Evolutionary conservation across 2,888 invertebrate species (phyloP), one percentile per base, ranked within the genome.

Genomic region (Helleia helle): DNA sequence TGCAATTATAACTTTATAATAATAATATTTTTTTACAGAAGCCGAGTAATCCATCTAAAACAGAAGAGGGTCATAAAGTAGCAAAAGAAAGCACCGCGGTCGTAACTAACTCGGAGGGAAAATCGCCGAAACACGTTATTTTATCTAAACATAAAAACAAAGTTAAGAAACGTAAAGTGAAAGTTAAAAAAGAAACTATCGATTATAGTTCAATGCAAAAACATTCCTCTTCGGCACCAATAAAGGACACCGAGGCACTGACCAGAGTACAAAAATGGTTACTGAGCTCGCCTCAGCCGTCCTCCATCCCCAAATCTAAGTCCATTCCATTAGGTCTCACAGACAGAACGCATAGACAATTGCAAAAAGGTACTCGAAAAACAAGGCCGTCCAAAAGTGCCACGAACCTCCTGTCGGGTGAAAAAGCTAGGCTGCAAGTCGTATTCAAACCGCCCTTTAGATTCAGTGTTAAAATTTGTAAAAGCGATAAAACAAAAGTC

Each of bases 261-360:
- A 91, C 91, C 12, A 94, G 94, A 72, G 94, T 94, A n/a, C 92
- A 94, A 56, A 92, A 92, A 55, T 94, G 94, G 94, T 73, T 94
- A 40, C 70, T 94, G 39, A 93, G 92, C 47, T 92, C 93, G 1
- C 92, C 91, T 39, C 81, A 85, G 52, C 85, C 86, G 1, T 71
- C 87, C 12, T 79, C 71, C 37, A 86, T 94, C 58, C 91, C 93
- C 5, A 94, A 94, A 69, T 94, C 94, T 22, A 94, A 94, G 65
- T 94, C 94, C 1, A 94, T 93, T 1, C 94, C 94, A 0, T 89
- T 91, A 1, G 91, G 91, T 13, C 84, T 93, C 34, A 88, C 89
- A 1, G 87, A 88, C 51, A 71, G 86, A 48, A 58, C 72, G 0
- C 76, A 79, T 44, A 65, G 81, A 48, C 79, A 67, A 55, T 55